These are phyloP conservation scores for Astatotilapia flaviijosephi DNA, from an alignment of 2,113 vertebrate species.

Conservation along the genomic window DNA sequence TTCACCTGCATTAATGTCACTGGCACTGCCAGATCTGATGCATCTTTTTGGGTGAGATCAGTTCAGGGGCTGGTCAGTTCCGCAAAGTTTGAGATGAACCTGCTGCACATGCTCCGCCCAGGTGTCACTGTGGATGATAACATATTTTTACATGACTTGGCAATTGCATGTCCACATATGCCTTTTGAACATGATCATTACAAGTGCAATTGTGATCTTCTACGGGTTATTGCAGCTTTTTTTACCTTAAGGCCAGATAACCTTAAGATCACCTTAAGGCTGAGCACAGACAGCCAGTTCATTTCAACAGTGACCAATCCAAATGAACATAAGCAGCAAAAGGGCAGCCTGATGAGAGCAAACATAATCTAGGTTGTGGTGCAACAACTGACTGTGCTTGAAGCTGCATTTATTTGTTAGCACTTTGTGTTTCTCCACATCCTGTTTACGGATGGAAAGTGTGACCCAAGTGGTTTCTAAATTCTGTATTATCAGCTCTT, in stretches of 20 bases:
- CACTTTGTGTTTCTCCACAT: background rate
- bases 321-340: background rate
- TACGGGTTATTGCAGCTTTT: fast-evolving
- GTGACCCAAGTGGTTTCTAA: background rate
- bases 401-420: background rate
- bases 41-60: background rate
- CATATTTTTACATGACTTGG: background rate
- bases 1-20: background rate
- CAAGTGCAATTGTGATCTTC: background rate
- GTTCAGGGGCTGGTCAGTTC: fast-evolving
- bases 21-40: background rate
- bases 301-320: fast-evolving
- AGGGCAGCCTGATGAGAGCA: background rate
- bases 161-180: background rate
- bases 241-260: background rate
- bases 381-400: background rate
- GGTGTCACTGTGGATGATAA: background rate
- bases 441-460: background rate
- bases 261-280: background rate
- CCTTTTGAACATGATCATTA: background rate
- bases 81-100: fast-evolving
- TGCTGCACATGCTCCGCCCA: background rate
- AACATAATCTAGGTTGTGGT: background rate
- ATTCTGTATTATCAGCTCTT: background rate
- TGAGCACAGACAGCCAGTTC: background rate